These are phyloP conservation scores for Coleophora deauratella DNA, from an alignment of 2,888 invertebrate species.

Conservation along the genomic window DNA sequence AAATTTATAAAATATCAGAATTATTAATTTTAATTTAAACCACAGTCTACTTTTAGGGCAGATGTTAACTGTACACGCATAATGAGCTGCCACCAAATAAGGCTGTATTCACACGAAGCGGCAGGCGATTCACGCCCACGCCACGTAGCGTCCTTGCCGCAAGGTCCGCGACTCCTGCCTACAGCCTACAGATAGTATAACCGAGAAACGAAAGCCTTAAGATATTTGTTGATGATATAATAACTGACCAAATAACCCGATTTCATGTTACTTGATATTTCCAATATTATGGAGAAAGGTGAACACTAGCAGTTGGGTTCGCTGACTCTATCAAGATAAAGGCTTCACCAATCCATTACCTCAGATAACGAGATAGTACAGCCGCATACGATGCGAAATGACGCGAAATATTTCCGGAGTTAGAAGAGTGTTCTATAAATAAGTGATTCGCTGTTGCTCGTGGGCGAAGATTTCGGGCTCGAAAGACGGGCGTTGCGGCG, in stretches of 20 bases:
- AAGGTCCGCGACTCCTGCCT: conserved; percentile 64
- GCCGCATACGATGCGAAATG: conserved; percentile 66
- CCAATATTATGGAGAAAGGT: neutral
- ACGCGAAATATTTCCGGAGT: conserved; percentile 75
- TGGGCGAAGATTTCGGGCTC: conserved; percentile 67
- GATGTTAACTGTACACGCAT: conserved; percentile 12
- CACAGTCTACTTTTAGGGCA: conserved; percentile 16
- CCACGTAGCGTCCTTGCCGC: conserved; percentile 55
- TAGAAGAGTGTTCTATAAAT: conserved; percentile 72
- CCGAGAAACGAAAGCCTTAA: neutral
- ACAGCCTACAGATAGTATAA: conserved; percentile 33
- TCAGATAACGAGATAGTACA: conserved; percentile 48
- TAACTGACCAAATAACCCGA: neutral
- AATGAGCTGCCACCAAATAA: conserved; percentile 33
- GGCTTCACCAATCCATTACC: conserved; percentile 32
- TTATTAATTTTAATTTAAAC: no score
- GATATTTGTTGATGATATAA: neutral
- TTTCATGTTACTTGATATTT: neutral
- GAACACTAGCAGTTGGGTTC: neutral
- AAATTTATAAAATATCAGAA: no score
- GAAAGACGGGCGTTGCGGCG: conserved; percentile 39
- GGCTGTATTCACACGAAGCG: conserved; percentile 39
- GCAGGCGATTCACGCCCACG: conserved; percentile 44
- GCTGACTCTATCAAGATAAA: neutral
- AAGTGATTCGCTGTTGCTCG: conserved; percentile 65